Percentiles rank a stretch among this genome's conserved stretches.
Evolutionary conservation across 2,797 vertebrate species (phyloP).

Genomic region (Sphenodon punctatus): DNA sequence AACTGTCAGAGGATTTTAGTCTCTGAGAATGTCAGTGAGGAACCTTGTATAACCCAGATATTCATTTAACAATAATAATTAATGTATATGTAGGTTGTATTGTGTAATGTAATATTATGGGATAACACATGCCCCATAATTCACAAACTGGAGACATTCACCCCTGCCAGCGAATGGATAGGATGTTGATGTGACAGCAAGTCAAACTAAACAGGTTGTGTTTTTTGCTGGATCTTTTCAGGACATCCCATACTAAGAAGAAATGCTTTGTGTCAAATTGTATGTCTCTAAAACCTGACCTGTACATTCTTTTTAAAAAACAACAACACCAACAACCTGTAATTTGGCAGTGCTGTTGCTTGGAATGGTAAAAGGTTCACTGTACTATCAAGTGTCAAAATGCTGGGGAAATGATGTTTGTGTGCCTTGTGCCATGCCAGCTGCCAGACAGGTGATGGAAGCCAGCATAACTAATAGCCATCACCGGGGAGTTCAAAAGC

Average conservation of each 20-base stretch:
- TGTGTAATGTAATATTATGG: not conserved
- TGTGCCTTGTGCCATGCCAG: not conserved
- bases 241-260: not conserved
- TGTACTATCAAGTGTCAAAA: constrained; percentile 33
- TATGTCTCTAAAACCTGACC: not conserved
- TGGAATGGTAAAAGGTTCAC: not conserved
- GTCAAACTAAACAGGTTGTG: not conserved
- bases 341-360: constrained; percentile 25
- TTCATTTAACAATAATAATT: not conserved
- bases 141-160: not conserved
- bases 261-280: not conserved
- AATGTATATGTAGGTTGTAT: not conserved
- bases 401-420: not conserved
- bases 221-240: not conserved
- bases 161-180: not conserved
- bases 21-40: not conserved
- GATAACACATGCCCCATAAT: not conserved
- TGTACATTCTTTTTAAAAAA: too few relatives aligned
- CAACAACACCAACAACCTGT: not conserved
- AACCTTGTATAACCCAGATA: not conserved
- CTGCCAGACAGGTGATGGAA: constrained; percentile 12
- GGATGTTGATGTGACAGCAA: not conserved
- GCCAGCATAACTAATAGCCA: not conserved
- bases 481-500: constrained; percentile 2
- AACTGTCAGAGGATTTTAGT: not conserved